Percentiles rank a stretch among this genome's conserved stretches.
Conservation (phyloP, 2,888 invertebrate genomes). For the Thalpophila matura region DNA sequence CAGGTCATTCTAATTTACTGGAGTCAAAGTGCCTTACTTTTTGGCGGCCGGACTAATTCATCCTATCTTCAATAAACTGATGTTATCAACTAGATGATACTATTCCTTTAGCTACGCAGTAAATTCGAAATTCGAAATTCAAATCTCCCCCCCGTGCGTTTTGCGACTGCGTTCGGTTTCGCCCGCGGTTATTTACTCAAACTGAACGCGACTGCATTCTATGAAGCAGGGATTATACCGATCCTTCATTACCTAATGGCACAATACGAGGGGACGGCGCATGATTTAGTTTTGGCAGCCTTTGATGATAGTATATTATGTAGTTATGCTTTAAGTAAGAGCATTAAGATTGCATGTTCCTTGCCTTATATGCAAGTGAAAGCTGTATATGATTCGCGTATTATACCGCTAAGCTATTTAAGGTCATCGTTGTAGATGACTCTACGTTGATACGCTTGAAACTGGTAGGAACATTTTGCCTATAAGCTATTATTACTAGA, state of each 20-base stretch:
- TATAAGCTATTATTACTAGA: too few species aligned
- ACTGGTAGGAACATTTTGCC: not conserved
- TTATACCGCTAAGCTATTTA: not conserved
- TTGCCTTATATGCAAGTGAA: not conserved
- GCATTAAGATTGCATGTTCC: not conserved
- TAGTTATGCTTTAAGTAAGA: not conserved
- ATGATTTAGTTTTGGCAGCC: slow-evolving; percentile 61
- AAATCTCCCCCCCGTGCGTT: slow-evolving; percentile 73
- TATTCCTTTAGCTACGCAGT: slow-evolving; percentile 25
- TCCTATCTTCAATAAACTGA: not conserved
- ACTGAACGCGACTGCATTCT: slow-evolving; percentile 64
- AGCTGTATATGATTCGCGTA: slow-evolving; percentile 5
- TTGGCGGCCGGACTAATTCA: too few species aligned
- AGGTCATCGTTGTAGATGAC: slow-evolving; percentile 18
- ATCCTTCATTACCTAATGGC: slow-evolving; percentile 82
- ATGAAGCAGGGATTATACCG: slow-evolving; percentile 77
- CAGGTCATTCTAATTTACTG: too few species aligned
- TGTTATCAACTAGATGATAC: slow-evolving; percentile 9
- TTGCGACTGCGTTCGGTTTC: slow-evolving; percentile 63
- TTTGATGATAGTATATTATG: slow-evolving; percentile 38
- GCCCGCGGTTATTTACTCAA: slow-evolving; percentile 81
- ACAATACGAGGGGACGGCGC: slow-evolving; percentile 67
- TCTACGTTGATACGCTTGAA: slow-evolving; percentile 9
- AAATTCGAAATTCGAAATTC: slow-evolving; percentile 73
- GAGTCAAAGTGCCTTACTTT: too few species aligned